Evolutionary conservation across 1,140 invertebrate species (phyloP), one percentile per base, ranked within the genome.

Genomic region (Ctenoplectra terminalis): DNA sequence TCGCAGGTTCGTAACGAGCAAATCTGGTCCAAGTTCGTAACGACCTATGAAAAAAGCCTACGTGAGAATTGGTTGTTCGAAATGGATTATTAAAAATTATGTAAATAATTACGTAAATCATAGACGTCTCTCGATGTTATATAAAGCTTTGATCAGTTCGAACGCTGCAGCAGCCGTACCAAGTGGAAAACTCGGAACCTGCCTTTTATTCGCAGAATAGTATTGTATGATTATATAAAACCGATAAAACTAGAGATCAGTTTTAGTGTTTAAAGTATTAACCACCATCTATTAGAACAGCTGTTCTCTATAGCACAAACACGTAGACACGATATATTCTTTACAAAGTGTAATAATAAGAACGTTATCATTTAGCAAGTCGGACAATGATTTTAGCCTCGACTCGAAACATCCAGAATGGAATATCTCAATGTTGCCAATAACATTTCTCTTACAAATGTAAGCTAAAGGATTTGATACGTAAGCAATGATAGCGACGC

Each of bases 61-160:
- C 20, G 48, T 52, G 31, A 37, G 50, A 50, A 79, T 72, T 31
- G 40, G 29, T 81, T 63, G 31, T 63, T 50, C 37, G 40, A 70
- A 37, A 37, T 29, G 48, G 66, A 56, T 79, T 83, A 72, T 72
- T 82, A 84, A 86, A 79, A 87, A 79, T 87, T 87, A 85, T 78
- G 58, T 85, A 85, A 87, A 87, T 75, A 84, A 81, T 87, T 87
- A 82, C 75, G 75, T 82, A 85, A 87, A 80, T 83, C 34, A 23
- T 48, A 58, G 48, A 17, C 67, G 75, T 67, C 52, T 56, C 46
- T 15, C 29, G 43, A 46, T 7, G 76, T 83, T 83, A 83, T 70
- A 72, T 83, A 80, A 83, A 82, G 40, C 50, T 37, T n/a, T 56
- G n/a, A 26, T 56, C 48, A 13, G 50, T 26, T 11, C 29, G 34